A percentile compares a stretch with the other conserved stretches of the same genome.
phyloP scores from a whole-genome alignment of 2,113 vertebrate genomes.

The Cavia porcellus region DNA sequence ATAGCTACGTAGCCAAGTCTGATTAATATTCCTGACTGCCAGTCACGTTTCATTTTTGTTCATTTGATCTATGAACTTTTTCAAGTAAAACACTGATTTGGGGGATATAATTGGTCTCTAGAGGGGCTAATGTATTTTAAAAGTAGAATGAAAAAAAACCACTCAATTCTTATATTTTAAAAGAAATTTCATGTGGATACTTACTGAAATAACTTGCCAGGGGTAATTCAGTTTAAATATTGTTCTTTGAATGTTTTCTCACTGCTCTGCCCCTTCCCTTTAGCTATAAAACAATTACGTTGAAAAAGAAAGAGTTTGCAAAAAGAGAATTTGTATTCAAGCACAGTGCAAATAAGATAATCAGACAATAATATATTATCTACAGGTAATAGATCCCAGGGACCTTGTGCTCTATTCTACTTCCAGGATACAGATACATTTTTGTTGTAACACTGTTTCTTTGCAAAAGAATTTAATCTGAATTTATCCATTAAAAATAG shows the following conservation, averaged over 20 bases:
- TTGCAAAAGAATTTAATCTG: background rate
- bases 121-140: slow-evolving; percentile 61
- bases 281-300: background rate
- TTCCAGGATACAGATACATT: background rate
- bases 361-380: background rate
- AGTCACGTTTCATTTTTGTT: slow-evolving; percentile 80
- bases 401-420: background rate
- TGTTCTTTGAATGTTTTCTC: background rate
- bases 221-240: slow-evolving; percentile 55
- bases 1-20: slow-evolving; percentile 59
- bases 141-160: background rate
- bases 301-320: slow-evolving; percentile 13
- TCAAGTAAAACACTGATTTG: slow-evolving; percentile 77
- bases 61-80: slow-evolving; percentile 81
- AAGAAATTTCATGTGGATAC: slow-evolving; percentile 59
- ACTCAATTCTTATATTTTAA: slow-evolving; percentile 35
- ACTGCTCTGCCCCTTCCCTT: background rate
- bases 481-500: background rate
- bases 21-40: slow-evolving; percentile 79
- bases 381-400: background rate
- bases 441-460: slow-evolving; percentile 10
- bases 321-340: slow-evolving; percentile 13
- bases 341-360: background rate
- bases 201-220: slow-evolving; percentile 50
- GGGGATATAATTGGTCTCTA: slow-evolving; percentile 74